Conservation (phyloP, 1,140 invertebrate species). For the Formica exsecta region DNA sequence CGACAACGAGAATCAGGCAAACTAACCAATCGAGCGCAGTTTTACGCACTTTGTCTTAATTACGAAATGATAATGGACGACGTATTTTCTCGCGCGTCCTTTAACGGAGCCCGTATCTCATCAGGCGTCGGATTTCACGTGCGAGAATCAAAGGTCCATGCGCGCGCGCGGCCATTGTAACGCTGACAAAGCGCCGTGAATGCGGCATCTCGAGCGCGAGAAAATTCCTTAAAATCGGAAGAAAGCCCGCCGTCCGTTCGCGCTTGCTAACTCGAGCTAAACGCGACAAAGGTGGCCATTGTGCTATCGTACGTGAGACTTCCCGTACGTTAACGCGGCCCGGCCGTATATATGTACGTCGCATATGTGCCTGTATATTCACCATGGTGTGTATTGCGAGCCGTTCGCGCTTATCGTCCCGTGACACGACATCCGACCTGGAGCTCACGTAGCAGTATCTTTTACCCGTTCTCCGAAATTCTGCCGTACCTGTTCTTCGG, state of each 20-base stretch:
- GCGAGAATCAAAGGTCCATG: conserved; percentile 42
- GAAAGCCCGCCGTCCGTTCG: conserved; percentile 58
- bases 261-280: conserved; percentile 58
- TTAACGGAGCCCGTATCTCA: conserved; percentile 48
- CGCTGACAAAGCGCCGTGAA: conserved; percentile 66
- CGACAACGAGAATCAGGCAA: conserved; percentile 26
- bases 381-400: conserved; percentile 33
- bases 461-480: conserved; percentile 66
- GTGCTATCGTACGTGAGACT: conserved; percentile 70
- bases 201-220: conserved; percentile 54
- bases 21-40: conserved; percentile 32
- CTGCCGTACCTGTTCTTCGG: conserved; percentile 58
- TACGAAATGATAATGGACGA: conserved; percentile 51
- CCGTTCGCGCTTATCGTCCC: conserved; percentile 69
- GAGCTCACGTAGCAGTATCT: conserved; percentile 41
- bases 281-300: conserved; percentile 71
- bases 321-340: conserved; percentile 24
- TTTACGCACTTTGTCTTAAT: conserved; percentile 53
- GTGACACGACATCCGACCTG: conserved; percentile 63
- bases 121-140: conserved; percentile 48
- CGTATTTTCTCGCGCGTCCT: conserved; percentile 31
- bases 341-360: not conserved
- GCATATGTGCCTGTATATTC: not conserved
- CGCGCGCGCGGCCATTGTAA: conserved; percentile 56
- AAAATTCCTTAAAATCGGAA: conserved; percentile 70